Conservation (phyloP, 2,113 vertebrate species). For the Urocynchramus pylzowi region DNA sequence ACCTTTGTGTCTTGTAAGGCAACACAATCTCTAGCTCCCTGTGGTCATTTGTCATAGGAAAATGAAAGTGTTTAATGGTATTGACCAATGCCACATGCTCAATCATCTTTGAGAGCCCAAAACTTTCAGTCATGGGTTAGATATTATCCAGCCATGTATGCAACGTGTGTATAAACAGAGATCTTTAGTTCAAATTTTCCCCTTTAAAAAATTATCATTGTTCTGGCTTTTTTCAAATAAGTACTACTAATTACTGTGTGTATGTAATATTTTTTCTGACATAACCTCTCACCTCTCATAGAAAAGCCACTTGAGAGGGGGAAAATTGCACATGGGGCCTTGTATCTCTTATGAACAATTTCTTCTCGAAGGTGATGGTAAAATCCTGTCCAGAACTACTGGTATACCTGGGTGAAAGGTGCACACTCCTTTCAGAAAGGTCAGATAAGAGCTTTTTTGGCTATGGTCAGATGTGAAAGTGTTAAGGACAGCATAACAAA, state of each 20-base stretch:
- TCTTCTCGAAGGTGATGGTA: neutral
- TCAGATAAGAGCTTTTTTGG: neutral
- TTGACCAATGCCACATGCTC: neutral
- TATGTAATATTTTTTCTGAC: neutral
- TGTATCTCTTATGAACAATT: neutral
- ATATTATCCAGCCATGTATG: neutral
- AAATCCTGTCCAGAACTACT: neutral
- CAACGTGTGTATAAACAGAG: neutral
- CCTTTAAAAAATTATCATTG: neutral
- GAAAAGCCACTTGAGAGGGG: neutral
- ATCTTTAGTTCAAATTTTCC: neutral
- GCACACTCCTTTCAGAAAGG: neutral
- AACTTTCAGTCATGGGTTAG: neutral
- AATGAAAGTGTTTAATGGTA: slow-evolving; percentile 37
- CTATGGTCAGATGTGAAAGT: neutral
- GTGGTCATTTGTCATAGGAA: slow-evolving; percentile 20
- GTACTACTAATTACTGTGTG: neutral
- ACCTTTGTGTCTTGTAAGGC: slow-evolving; percentile 39
- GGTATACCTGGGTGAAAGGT: neutral
- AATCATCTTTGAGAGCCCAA: neutral
- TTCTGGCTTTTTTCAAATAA: slow-evolving; percentile 6
- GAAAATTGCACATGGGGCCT: neutral
- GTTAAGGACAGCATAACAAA: neutral
- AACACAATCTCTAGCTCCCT: slow-evolving; percentile 20
- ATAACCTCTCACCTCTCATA: neutral